phyloP scores from a whole-genome alignment of 2,888 invertebrate species.

The Camponotus fellah region DNA sequence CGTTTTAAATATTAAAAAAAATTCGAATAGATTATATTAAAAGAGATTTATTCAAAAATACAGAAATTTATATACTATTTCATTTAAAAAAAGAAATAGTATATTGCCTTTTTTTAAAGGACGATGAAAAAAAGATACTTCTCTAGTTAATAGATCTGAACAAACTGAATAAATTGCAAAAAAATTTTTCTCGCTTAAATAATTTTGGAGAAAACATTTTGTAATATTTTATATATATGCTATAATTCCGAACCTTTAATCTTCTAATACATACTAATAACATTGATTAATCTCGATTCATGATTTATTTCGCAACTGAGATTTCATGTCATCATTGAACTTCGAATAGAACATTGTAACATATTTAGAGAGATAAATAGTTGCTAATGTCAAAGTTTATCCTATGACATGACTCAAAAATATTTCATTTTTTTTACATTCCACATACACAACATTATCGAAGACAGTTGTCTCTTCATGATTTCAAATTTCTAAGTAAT shows the following conservation, averaged over 20 bases:
- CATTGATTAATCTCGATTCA: background rate
- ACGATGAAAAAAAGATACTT: too few species aligned
- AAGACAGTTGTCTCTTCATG: conserved; percentile 1
- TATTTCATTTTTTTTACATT: conserved; percentile 3
- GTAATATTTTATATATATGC: too few species aligned
- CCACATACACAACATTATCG: conserved; percentile 7
- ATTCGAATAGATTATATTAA: background rate
- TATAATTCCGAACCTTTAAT: conserved; percentile 25
- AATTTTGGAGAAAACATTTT: too few species aligned
- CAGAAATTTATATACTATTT: too few species aligned
- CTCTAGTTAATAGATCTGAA: too few species aligned
- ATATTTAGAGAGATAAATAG: conserved; percentile 52
- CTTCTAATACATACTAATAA: background rate
- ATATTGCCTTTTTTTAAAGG: too few species aligned
- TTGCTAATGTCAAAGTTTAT: conserved; percentile 62
- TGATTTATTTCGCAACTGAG: conserved; percentile 11
- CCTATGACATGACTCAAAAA: conserved; percentile 37
- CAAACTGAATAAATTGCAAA: too few species aligned
- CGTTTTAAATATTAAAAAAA: background rate
- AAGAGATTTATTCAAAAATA: too few species aligned
- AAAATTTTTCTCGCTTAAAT: too few species aligned
- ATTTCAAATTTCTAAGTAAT: conserved; percentile 13
- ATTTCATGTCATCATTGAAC: conserved; percentile 39
- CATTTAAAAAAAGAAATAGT: too few species aligned
- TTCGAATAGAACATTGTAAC: conserved; percentile 48